Evolutionary conservation across 2,113 vertebrate genomes (phyloP).

Genomic region (Brienomyrus brachyistius): DNA sequence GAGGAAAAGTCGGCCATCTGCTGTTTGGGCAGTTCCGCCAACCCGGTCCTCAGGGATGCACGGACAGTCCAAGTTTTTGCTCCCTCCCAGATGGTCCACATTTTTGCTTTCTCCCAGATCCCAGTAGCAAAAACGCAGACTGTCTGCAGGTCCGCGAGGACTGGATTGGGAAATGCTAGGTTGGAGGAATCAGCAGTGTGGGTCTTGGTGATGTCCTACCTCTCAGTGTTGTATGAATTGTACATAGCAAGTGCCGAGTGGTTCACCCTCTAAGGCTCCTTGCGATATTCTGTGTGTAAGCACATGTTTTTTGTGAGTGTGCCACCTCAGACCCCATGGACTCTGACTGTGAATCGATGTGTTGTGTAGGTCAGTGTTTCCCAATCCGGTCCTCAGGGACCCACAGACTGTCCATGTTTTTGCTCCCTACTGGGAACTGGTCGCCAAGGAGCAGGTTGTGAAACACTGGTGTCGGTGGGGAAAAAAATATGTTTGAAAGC

Average conservation of each 20-base stretch:
- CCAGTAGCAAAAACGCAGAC: background rate
- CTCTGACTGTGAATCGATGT: conserved; percentile 21
- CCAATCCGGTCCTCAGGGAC: background rate
- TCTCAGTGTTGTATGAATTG: conserved; percentile 25
- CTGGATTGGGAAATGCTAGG: background rate
- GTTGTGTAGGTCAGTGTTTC: conserved; percentile 1
- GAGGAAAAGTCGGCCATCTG: background rate
- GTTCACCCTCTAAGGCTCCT: background rate
- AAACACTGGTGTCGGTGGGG: background rate
- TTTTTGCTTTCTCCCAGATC: background rate
- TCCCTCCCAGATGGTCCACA: no score
- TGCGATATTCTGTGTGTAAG: conserved; percentile 20
- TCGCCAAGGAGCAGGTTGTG: background rate
- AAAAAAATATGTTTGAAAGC: conserved; percentile 1
- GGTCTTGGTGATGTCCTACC: background rate
- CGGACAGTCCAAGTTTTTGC: background rate
- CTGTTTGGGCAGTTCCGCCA: background rate
- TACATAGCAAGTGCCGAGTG: conserved; percentile 25
- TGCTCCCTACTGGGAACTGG: background rate
- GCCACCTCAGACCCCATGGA: background rate
- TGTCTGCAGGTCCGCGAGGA: background rate
- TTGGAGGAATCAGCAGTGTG: background rate
- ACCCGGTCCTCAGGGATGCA: background rate
- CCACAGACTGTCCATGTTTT: background rate
- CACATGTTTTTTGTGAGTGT: conserved; percentile 28